A percentile compares a stretch with the other conserved stretches of the same genome.
Evolutionary conservation across 2,888 invertebrate genomes (phyloP).

Genomic region (Oscheius sp.): DNA sequence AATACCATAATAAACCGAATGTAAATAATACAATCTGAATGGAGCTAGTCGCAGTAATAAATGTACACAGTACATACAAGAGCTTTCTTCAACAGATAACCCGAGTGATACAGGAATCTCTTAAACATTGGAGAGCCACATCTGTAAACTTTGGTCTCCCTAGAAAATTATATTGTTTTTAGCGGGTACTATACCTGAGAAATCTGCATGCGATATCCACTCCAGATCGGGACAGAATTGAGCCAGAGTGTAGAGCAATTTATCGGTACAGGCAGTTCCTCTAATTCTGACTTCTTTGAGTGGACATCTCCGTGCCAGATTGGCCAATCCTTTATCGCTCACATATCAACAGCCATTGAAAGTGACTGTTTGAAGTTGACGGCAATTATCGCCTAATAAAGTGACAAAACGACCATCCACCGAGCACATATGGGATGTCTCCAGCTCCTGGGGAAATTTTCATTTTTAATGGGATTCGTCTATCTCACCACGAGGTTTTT

Average conservation of each 20-base stretch:
- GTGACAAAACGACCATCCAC: conserved; percentile 68
- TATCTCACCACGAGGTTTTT: conserved; percentile 37
- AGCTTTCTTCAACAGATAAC: conserved; percentile 68
- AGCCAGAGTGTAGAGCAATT: conserved; percentile 64
- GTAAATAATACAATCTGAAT: conserved; percentile 1
- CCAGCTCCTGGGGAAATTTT: conserved; percentile 59
- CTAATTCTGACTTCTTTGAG: conserved; percentile 67
- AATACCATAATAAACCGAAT: no score
- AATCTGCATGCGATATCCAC: conserved; percentile 69
- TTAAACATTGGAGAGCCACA: conserved; percentile 62
- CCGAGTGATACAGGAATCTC: conserved; percentile 65
- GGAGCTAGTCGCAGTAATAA: neutral
- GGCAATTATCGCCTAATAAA: conserved; percentile 65
- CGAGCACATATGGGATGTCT: conserved; percentile 65
- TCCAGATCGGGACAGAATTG: conserved; percentile 68
- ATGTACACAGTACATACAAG: neutral
- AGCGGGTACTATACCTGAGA: conserved; percentile 39
- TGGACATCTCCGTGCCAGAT: conserved; percentile 62
- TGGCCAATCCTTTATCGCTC: conserved; percentile 66
- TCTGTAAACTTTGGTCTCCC: conserved; percentile 67
- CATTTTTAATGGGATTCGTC: no score
- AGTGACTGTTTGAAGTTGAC: conserved; percentile 56
- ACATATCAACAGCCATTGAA: conserved; percentile 69
- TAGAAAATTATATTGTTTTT: no score
- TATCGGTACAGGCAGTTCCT: conserved; percentile 68